phyloP scores from a whole-genome alignment of 2,113 vertebrate genomes.

The Albula glossodonta region DNA sequence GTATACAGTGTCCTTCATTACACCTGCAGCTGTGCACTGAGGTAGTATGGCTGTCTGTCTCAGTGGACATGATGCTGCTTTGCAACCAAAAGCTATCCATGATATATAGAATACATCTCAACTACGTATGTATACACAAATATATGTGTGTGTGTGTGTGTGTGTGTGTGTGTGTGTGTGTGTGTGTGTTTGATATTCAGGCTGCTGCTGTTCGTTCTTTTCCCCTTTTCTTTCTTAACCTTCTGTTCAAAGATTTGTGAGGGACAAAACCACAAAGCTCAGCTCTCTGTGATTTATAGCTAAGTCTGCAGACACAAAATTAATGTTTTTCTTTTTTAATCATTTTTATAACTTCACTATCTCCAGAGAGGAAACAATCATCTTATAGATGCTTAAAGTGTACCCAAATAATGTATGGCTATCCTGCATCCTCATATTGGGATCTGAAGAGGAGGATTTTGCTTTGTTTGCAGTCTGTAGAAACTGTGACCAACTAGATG shows the following conservation, averaged over 20 bases:
- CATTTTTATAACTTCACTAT: not conserved
- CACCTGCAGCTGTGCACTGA: too few relatives aligned
- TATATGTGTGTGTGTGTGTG: not conserved
- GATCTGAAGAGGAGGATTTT: not conserved
- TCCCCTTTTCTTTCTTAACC: not conserved
- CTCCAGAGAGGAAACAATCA: slow-evolving; percentile 22
- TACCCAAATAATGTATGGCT: slow-evolving; percentile 22
- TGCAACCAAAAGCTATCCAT: too few relatives aligned
- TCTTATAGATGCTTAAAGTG: slow-evolving; percentile 33
- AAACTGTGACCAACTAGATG: not conserved
- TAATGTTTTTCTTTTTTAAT: not conserved
- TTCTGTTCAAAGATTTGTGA: not conserved
- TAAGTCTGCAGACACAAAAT: slow-evolving; percentile 31
- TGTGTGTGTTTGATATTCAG: not conserved
- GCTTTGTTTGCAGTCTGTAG: not conserved
- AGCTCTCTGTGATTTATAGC: not conserved
- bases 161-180: not conserved
- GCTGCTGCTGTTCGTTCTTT: not conserved
- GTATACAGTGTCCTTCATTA: too few relatives aligned
- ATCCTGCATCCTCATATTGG: slow-evolving; percentile 3
- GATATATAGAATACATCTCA: too few relatives aligned
- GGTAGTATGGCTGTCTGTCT: too few relatives aligned
- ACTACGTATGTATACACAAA: too few relatives aligned
- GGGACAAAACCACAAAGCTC: not conserved
- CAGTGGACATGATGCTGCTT: too few relatives aligned